Base-by-base conservation (phyloP, 2,113 vertebrate genomes). In the Leptosomus discolor region DNA sequence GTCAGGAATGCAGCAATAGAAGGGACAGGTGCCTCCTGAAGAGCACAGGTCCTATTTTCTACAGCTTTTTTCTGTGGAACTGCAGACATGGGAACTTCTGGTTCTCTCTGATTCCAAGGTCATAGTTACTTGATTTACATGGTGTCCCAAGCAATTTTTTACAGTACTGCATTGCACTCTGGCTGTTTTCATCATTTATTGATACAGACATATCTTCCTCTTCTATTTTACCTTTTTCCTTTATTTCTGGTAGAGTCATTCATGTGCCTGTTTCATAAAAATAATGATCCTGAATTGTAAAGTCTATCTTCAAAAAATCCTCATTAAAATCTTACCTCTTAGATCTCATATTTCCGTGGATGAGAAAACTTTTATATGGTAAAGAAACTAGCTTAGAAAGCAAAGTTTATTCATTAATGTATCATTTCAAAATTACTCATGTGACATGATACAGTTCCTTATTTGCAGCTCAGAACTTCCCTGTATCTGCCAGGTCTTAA, bases 381-480 rank as follows among this genome's bases (percentile, higher is more conserved):
- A 64, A 30, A 68, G 22, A 91, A 96, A 87, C 18, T 46, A 89
- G 73, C 84, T 97, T 87, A 87, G 73, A 71, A 94, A 78, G 69
- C 57, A 90, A 87, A 91, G 70, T 57, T 94, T 81, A 73, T 80
- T 65, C 81, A 83, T 85, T 39, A 65, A 73, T 16, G 11, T 88
- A 84, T 88, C 81, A 91, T 95, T 97, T 97, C 77, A 92, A 85
- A 95, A 94, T 92, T 84, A 73, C 94, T 89, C 89, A 96, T 87
- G 92, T 97, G 95, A 97, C 94, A 91, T 11, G 41, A 85, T 76
- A 24, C 20, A 82, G 92, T 97, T 97, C 97, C 97, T 79, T 95
- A 88, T 97, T 97, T 96, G 78, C 57, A 46, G 45, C 84, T 70
- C 69, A 89, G 89, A 94, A 97, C 95, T 97, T 97, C 97, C 97